Evolutionary conservation across 30 jellyfish, hydroid and myxozoan species (phyloP).

Genomic region (Mastigias papua): DNA sequence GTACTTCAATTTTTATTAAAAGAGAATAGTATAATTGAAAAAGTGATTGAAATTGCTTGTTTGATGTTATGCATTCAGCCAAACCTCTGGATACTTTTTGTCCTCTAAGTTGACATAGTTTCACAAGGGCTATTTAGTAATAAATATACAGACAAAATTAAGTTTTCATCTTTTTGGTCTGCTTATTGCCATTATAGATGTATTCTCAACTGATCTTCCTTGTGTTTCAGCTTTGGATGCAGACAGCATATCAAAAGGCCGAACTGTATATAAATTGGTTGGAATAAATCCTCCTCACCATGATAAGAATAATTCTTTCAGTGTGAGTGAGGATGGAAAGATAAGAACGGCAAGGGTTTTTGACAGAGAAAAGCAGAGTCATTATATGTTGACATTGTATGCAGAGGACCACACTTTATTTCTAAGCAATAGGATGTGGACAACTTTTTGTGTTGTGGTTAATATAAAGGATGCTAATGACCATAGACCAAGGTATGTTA

Average conservation of each 20-base stretch:
- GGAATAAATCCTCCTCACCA: conserved; percentile 33
- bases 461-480: conserved; percentile 72
- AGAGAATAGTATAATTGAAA: no score
- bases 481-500: conserved; percentile 68
- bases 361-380: conserved; percentile 52
- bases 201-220: neutral
- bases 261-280: conserved; percentile 27
- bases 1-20: no score
- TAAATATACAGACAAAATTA: no score
- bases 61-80: no score
- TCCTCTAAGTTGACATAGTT: no score
- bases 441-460: conserved; percentile 64
- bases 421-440: conserved; percentile 1
- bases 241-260: conserved; percentile 71
- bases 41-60: no score
- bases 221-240: conserved; percentile 65
- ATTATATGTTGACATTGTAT: conserved; percentile 55
- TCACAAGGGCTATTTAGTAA: no score
- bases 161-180: no score
- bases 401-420: conserved; percentile 55
- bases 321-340: conserved; percentile 34
- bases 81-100: no score
- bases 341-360: conserved; percentile 1
- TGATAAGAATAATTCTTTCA: conserved; percentile 5
- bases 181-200: no score